Percentiles rank a stretch among this genome's conserved stretches.
Evolutionary conservation across 2,888 invertebrate genomes (phyloP).

Genomic region (Aphelenchoides bicaudatus): DNA sequence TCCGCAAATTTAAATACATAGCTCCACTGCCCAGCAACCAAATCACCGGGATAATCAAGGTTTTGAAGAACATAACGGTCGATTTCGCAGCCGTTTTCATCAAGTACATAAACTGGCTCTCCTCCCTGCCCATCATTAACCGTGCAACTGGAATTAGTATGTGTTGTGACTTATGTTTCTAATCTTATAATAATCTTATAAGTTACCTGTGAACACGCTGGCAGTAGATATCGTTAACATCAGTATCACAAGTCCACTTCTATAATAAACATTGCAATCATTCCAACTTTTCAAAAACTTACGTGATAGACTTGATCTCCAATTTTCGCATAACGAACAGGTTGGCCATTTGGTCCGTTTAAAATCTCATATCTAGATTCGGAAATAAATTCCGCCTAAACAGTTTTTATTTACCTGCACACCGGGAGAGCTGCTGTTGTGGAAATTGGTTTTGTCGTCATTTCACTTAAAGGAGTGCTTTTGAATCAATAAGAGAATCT

Average conservation of each 20-base stretch:
- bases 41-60: constrained; percentile 51
- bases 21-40: constrained; percentile 53
- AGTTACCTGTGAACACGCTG: constrained; percentile 49
- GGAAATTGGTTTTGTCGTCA: constrained; percentile 47
- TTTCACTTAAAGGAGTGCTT: constrained; percentile 32
- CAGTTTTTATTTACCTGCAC: constrained; percentile 37
- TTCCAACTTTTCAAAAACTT: too few species aligned
- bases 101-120: constrained; percentile 54
- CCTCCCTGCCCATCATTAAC: constrained; percentile 60
- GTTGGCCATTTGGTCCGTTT: constrained; percentile 43
- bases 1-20: constrained; percentile 58
- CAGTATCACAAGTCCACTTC: constrained; percentile 45
- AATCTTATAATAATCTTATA: not conserved
- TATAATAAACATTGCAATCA: too few species aligned
- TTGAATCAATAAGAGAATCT: not conserved
- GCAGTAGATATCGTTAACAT: constrained; percentile 51
- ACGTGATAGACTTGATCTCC: constrained; percentile 58
- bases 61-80: constrained; percentile 55
- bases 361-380: constrained; percentile 54
- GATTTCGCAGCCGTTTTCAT: constrained; percentile 54
- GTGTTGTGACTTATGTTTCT: not conserved
- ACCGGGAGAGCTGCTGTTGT: constrained; percentile 48
- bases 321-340: constrained; percentile 56
- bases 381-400: not conserved
- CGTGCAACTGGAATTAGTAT: constrained; percentile 39